Percentiles rank a stretch among this genome's conserved stretches.
Evolutionary conservation across 2,797 vertebrate species (phyloP).

Genomic region (Acanthurus leucopareius): DNA sequence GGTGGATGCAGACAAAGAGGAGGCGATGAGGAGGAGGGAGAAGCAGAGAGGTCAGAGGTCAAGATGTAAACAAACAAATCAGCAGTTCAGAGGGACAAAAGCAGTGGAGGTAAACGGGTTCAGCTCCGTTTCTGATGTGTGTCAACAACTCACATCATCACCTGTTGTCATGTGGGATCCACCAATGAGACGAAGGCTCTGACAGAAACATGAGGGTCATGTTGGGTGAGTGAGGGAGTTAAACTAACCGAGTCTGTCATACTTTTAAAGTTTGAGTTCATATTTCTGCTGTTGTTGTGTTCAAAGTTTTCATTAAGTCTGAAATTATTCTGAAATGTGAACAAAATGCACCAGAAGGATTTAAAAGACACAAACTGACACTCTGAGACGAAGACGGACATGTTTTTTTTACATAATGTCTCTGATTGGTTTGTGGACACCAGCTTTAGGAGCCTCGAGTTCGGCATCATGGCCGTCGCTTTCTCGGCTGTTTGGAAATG

Average conservation of each 20-base stretch:
- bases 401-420: too few relatives aligned
- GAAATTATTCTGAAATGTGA: too few relatives aligned
- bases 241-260: background rate
- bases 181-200: slow-evolving; percentile 26
- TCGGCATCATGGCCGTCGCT: too few relatives aligned
- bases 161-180: slow-evolving; percentile 39
- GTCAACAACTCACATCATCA: slow-evolving; percentile 46
- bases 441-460: too few relatives aligned
- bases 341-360: too few relatives aligned
- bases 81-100: slow-evolving; percentile 37
- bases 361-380: too few relatives aligned
- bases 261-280: too few relatives aligned
- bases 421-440: too few relatives aligned
- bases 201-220: background rate
- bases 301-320: too few relatives aligned
- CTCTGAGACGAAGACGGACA: too few relatives aligned
- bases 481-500: too few relatives aligned
- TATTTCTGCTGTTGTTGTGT: too few relatives aligned
- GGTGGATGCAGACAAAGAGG: background rate
- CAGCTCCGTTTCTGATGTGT: slow-evolving; percentile 30
- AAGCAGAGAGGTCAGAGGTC: slow-evolving; percentile 45
- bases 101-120: slow-evolving; percentile 55
- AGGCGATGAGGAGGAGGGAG: slow-evolving; percentile 21
- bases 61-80: slow-evolving; percentile 50
- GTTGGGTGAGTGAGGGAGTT: background rate